Base-by-base conservation (phyloP, 1,140 invertebrate genomes). In the Neotoxoptera formosana region DNA sequence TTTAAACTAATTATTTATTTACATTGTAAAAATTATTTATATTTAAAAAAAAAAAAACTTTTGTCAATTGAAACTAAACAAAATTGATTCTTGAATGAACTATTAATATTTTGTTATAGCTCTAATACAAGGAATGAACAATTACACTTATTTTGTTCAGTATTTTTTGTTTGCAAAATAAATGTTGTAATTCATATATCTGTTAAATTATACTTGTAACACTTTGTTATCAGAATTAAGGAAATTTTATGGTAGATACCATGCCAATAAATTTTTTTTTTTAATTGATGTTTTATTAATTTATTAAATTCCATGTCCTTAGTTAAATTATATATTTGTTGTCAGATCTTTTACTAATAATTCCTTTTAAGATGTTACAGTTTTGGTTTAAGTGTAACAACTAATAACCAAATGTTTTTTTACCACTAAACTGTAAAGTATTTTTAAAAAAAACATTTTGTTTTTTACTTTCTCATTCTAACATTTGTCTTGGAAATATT, bases 1-100 rank as follows among this genome's bases (percentile, higher is more conserved):
- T 67, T 90, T n/a, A 60, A 67, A 60, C 14, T 90, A 45, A 51
- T 53, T 53, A 88, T 60, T 60, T 60, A 90, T 34, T 91, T 91
- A 47, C 11, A n/a, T 81, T 91, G 36, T 67, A 91, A 53, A 48
- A 81, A 91, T 83, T 81, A 41, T 91, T 76, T 48, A 25, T 81
- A 25, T 83, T 25, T 20, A 23, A 48, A 34, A 91, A 76, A 47
- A 47, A 81, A 60, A 25, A 25, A 89, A 67, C 53, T 90, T 20
- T 90, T 91, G 90, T 91, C 90, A 91, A 88, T 88, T 88, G 47
- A 48, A 91, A 81, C 47, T 83, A 83, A 91, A 83, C 36, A 91
- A 91, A 91, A 76, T 51, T 25, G 11, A 47, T 81, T 81, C 30
- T 51, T 83, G 34, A 91, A 91, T 76, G 45, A n/a, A 48, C 14